Percentiles rank a stretch among this genome's conserved stretches.
Evolutionary conservation across 2,888 invertebrate species (phyloP).

Genomic region (Lochmaea crataegi): DNA sequence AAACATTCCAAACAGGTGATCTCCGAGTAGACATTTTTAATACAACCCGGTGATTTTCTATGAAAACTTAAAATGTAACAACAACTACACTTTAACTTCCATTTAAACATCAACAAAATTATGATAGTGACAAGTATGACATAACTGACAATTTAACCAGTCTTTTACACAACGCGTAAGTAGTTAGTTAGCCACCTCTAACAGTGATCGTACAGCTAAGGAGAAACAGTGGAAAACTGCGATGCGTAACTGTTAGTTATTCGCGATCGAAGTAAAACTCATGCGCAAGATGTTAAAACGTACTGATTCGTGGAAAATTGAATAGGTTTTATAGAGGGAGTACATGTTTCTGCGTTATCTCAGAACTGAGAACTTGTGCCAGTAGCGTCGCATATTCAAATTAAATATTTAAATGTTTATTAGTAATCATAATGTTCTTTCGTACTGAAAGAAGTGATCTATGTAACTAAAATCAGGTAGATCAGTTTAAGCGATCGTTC

Average conservation of each 20-base stretch:
- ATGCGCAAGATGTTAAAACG: too few species aligned
- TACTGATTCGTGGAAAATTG: too few species aligned
- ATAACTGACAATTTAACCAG: not conserved
- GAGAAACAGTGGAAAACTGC: not conserved
- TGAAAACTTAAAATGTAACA: not conserved
- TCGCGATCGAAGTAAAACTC: not conserved
- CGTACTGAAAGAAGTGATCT: too few species aligned
- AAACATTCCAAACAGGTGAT: conserved; percentile 30
- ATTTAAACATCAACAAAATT: not conserved
- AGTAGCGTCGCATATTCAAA: too few species aligned
- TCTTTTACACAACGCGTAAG: too few species aligned
- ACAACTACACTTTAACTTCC: not conserved
- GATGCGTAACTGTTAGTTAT: not conserved
- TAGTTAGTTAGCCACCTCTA: not conserved
- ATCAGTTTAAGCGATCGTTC: too few species aligned
- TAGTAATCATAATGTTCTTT: too few species aligned
- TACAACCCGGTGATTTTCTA: not conserved
- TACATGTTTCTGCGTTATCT: too few species aligned
- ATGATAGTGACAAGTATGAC: not conserved
- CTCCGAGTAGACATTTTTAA: conserved; percentile 12
- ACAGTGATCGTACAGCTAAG: not conserved
- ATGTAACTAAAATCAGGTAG: too few species aligned
- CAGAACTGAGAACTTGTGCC: too few species aligned
- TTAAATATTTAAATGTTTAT: too few species aligned
- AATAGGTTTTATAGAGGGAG: too few species aligned